Conservation (phyloP, 23 tunicate genomes). For the Botrylloides violaceus region DNA sequence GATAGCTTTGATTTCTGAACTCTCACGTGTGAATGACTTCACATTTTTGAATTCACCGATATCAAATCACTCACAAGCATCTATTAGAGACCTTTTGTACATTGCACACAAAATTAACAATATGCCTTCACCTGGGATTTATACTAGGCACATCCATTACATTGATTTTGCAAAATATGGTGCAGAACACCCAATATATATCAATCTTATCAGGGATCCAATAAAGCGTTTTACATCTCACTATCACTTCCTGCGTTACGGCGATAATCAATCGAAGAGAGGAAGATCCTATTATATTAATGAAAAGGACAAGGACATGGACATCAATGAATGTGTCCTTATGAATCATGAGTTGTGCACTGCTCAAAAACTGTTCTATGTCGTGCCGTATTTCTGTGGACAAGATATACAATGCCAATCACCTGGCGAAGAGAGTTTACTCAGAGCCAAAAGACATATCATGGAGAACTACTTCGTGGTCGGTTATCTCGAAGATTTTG, state of each 20-base stretch:
- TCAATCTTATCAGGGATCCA: constrained; percentile 90
- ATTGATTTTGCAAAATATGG: constrained; percentile 74
- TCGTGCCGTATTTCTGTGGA: constrained; percentile 95
- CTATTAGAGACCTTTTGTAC: constrained; percentile 12
- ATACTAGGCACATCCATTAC: constrained; percentile 78
- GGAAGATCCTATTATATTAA: constrained; percentile 29
- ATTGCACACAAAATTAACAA: constrained; percentile 40
- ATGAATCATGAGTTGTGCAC: constrained; percentile 56
- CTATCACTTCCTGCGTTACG: constrained; percentile 74
- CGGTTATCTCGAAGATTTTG: constrained; percentile 89
- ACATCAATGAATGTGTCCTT: constrained; percentile 79
- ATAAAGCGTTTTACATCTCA: constrained; percentile 85
- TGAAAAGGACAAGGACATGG: constrained; percentile 30
- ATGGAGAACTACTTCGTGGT: constrained; percentile 64
- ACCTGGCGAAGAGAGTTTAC: constrained; percentile 49
- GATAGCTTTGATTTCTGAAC: constrained; percentile 29
- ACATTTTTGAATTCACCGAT: constrained; percentile 44
- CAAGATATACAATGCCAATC: constrained; percentile 50
- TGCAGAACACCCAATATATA: constrained; percentile 48
- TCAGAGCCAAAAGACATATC: constrained; percentile 71
- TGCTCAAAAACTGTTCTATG: constrained; percentile 56
- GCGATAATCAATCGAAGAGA: constrained; percentile 27
- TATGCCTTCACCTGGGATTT: constrained; percentile 54
- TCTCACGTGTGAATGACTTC: constrained; percentile 37
- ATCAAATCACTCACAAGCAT: constrained; percentile 45